phyloP scores from a whole-genome alignment of 2,113 vertebrate species.

The Geococcyx californianus region DNA sequence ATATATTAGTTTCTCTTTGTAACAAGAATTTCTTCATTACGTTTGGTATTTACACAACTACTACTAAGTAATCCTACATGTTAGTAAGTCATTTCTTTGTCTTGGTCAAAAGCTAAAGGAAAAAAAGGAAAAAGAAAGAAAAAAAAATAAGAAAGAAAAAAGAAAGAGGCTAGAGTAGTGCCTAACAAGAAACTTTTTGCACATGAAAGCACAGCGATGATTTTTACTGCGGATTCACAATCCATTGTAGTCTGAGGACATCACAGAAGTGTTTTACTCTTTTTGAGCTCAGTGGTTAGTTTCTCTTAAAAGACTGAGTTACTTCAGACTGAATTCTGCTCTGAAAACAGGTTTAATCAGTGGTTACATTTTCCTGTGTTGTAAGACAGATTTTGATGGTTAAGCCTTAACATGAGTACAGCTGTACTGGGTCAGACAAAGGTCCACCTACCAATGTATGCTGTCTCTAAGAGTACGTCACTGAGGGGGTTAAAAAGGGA shows the following conservation, averaged over 20 bases:
- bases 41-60: background rate
- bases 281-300: slow-evolving; percentile 28
- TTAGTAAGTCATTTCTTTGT: background rate
- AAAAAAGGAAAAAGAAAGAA: background rate
- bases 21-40: background rate
- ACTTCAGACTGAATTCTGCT: background rate
- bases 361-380: background rate
- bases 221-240: slow-evolving; percentile 31
- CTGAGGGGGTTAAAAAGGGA: background rate
- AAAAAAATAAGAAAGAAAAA: background rate
- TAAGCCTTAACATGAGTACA: background rate
- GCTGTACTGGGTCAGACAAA: background rate
- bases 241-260: slow-evolving; percentile 8
- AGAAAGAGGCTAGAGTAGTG: background rate
- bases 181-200: slow-evolving; percentile 18
- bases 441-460: background rate
- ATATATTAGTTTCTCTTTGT: background rate
- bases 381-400: background rate
- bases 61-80: background rate
- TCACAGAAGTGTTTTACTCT: background rate
- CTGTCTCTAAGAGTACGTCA: background rate
- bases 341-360: slow-evolving; percentile 23
- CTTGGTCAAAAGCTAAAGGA: background rate
- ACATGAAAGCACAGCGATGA: slow-evolving; percentile 27
- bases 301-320: slow-evolving; percentile 3